Base-by-base conservation (phyloP, 2,888 invertebrate species). In the Clepsis dumicolana region DNA sequence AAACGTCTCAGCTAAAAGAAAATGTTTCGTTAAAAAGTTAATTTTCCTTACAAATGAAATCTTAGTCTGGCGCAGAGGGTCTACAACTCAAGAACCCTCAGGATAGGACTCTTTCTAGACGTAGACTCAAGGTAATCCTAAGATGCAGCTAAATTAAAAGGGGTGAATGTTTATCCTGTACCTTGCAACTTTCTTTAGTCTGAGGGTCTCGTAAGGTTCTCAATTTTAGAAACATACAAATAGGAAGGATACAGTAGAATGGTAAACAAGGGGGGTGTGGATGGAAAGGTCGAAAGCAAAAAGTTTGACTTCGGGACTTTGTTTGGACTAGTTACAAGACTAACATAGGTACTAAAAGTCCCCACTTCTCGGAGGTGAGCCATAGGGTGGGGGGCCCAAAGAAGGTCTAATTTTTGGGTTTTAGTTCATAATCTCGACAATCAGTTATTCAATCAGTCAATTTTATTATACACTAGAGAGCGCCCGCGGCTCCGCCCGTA, bases 71-170 rank as follows among this genome's bases (percentile, higher is more conserved):
- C 24, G 32, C 61, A 16, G 38, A 54, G 61, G 44, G 53, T 54
- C 63, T 65, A 66, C 70, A 70, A 70, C 71, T 71, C 64, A 70
- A 72, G 70, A 59, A 62, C 74, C 62, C 78, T 80, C 74, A 72
- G n/a, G 67, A 68, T 68, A 80, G 75, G 77, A 72, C 75, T 61
- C n/a, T n/a, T n/a, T n/a, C 71, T 25, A 59, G 59, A 74, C 74
- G 72, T 76, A 72, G 73, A 72, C 72, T 75, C 73, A 70, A 66
- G 65, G 73, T 61, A 75, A 75, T 74, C 24, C 48, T 54, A 25
- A 61, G 18, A 25, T 48, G 18, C 29, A 61, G 38, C 53, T 24
- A 44, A 61, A 65, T 44, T 61, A 41, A 59, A 53, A 65, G 32
- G n/a, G 21, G 18, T 14, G 24, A 35, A 27, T 59, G 50, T 38